phyloP scores from a whole-genome alignment of 23 tunicate species.

The Phallusia fumigata region DNA sequence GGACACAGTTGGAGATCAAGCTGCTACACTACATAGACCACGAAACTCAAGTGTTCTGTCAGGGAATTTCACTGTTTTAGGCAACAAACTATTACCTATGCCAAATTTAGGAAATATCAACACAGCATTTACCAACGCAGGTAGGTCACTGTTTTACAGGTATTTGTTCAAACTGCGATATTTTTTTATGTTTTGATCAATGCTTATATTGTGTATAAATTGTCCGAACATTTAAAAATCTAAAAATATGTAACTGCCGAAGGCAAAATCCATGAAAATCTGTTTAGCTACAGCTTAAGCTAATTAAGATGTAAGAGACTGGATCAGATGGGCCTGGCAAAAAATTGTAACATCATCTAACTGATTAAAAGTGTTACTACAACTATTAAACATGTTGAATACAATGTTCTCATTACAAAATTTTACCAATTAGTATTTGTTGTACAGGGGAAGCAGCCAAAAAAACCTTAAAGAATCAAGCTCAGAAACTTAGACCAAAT shows the following conservation, averaged over 20 bases:
- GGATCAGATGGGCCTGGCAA: too few species aligned
- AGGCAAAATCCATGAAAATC: too few species aligned
- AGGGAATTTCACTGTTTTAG: constrained; percentile 15
- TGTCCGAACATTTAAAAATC: too few species aligned
- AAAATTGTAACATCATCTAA: too few species aligned
- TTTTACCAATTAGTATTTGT: neutral
- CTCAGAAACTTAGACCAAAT: neutral
- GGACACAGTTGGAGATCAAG: constrained; percentile 54
- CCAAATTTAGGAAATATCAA: constrained; percentile 18
- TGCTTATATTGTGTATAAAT: too few species aligned
- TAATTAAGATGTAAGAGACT: too few species aligned
- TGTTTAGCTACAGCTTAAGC: too few species aligned
- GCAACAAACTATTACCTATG: constrained; percentile 28
- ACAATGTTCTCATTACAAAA: too few species aligned
- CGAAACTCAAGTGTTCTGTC: constrained; percentile 12
- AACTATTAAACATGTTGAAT: too few species aligned
- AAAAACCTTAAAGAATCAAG: constrained; percentile 17
- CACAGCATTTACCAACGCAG: constrained; percentile 31
- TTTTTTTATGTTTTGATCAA: too few species aligned
- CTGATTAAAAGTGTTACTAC: too few species aligned
- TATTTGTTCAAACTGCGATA: neutral
- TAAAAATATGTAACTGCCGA: too few species aligned
- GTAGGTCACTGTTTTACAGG: neutral
- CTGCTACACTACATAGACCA: constrained; percentile 22
- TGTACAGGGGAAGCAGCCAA: constrained; percentile 35